A percentile compares a stretch with the other conserved stretches of the same genome.
These are phyloP conservation scores for Danaus plexippus DNA, from an alignment of 1,140 invertebrate species.

Conservation along the genomic window DNA sequence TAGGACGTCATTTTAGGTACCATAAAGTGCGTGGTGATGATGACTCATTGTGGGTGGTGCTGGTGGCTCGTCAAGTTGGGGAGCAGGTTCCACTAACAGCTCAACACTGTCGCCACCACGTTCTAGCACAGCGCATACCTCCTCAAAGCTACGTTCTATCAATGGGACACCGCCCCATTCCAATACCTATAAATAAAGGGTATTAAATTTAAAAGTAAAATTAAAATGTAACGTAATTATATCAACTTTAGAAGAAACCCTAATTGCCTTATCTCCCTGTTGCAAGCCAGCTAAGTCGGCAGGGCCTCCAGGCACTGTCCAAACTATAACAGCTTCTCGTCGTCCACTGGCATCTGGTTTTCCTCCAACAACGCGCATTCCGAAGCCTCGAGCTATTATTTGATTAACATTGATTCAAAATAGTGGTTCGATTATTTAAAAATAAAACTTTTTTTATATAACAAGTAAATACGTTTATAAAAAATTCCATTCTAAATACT, in stretches of 20 bases:
- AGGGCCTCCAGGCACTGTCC: slow-evolving; percentile 90
- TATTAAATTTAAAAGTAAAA: no score
- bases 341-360: slow-evolving; percentile 86
- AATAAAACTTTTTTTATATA: no score
- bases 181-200: slow-evolving; percentile 31
- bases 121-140: slow-evolving; percentile 89
- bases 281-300: slow-evolving; percentile 90
- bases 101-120: slow-evolving; percentile 84
- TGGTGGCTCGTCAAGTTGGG: slow-evolving; percentile 76
- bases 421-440: no score
- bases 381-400: slow-evolving; percentile 85
- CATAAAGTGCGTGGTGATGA: slow-evolving; percentile 49
- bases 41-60: slow-evolving; percentile 76
- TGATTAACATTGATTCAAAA: no score
- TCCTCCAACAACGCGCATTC: slow-evolving; percentile 93
- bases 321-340: slow-evolving; percentile 91
- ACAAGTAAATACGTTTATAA: no score
- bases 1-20: slow-evolving; percentile 34
- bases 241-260: no score
- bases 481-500: slow-evolving; percentile 1
- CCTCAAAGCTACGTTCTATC: slow-evolving; percentile 91
- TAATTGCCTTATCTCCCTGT: slow-evolving; percentile 86
- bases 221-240: no score
- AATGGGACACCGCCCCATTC: slow-evolving; percentile 80
- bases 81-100: slow-evolving; percentile 83